Evolutionary conservation across 2,113 vertebrate genomes (phyloP), one percentile per base, ranked within the genome.

Genomic region (Meleagris gallopavo): DNA sequence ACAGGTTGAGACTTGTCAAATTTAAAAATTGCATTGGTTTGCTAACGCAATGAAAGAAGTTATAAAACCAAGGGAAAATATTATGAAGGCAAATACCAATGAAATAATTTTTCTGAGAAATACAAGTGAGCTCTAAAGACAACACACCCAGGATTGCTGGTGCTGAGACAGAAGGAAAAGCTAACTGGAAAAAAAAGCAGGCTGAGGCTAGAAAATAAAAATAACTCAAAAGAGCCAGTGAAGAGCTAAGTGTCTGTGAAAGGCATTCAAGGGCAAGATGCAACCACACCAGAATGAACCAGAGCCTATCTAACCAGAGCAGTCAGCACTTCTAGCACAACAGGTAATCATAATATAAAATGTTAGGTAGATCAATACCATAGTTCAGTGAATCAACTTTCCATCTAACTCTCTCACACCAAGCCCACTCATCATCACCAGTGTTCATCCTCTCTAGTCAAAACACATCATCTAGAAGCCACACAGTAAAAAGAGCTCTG

Each of bases 201-300:
- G 9, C 3, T 4, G 14, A 29, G 7, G 4, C 4, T 62, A 50
- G n/a, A 66, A 90, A 73, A 40, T 1, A 70, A 55, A 80, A 91
- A 58, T 66, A 73, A 41, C 8, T 88, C 48, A 69, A 2, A 54
- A 48, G 54, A 57, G 54, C 6, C 54, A 57, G 11, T 54, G 21
- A 60, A 83, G 55, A 83, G 11, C 27, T 70, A 77, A 15, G 7
- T 4, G 9, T 12, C 27, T 50, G 29, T 50, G 38, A 48, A 88
- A 93, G 73, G 32, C 61, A 43, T 69, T 74, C 55, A 43, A 71
- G 83, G 57, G 36, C 67, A 21, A 90, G 70, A 83, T 72, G 25
- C n/a, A 67, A 34, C 34, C 19, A 64, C 14, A 21, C 36, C 24
- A 41, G 12, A 86, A 64, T 38, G 46, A 91, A 78, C 17, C 69